phyloP scores from a whole-genome alignment of 2,888 invertebrate genomes.

The Cynaeus angustus region DNA sequence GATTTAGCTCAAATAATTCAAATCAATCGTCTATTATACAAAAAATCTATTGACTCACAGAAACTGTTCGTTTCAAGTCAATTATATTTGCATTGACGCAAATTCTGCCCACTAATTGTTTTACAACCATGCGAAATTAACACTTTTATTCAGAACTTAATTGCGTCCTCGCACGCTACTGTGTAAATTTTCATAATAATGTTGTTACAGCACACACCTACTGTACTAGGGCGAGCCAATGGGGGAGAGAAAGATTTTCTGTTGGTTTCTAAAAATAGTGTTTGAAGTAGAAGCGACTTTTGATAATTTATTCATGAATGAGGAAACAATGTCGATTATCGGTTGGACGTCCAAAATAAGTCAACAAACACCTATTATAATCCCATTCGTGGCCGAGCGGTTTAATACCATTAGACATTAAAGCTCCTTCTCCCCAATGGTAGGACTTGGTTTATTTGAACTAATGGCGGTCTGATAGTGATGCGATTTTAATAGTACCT shows the following conservation, averaged over 20 bases:
- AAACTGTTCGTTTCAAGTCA: no score
- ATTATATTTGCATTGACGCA: no score
- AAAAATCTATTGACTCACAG: no score
- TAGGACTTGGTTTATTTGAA: conserved; percentile 63
- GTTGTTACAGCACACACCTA: conserved; percentile 36
- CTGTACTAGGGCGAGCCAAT: no score
- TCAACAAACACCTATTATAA: conserved; percentile 64
- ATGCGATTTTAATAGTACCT: conserved; percentile 70
- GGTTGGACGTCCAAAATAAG: conserved; percentile 53
- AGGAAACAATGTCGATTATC: conserved; percentile 37
- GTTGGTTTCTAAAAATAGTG: no score
- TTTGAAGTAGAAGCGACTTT: no score
- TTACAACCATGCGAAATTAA: conserved; percentile 37
- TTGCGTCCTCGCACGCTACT: conserved; percentile 30
- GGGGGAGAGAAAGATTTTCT: no score
- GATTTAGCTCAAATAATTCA: no score
- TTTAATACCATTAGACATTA: conserved; percentile 64
- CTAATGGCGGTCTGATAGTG: conserved; percentile 69
- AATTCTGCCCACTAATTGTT: conserved; percentile 22
- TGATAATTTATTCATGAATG: conserved; percentile 58
- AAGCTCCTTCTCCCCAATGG: conserved; percentile 59
- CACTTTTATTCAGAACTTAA: conserved; percentile 32
- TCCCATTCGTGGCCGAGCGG: conserved; percentile 64
- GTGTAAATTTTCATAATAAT: conserved; percentile 30
- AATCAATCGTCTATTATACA: no score